Base-by-base conservation (phyloP, 2,797 vertebrate genomes). In the Coracias cyanogaster region DNA sequence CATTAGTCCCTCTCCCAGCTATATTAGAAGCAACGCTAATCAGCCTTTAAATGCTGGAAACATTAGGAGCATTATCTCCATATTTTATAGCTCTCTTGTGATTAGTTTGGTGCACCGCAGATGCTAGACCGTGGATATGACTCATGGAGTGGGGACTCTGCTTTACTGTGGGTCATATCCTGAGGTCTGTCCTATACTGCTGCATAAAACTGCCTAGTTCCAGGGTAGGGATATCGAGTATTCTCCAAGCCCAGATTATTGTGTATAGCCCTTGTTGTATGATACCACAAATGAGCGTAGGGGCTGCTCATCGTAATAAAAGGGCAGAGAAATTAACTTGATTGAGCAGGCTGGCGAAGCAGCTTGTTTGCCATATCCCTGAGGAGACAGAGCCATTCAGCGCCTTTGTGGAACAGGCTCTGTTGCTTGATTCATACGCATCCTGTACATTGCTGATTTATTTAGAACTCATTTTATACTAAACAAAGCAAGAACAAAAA, bases 41-140 rank as follows among this genome's bases (percentile, higher is more conserved):
- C 85, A 93, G 82, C 65, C 58, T 88, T 69, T 96, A 79, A 91
- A 74, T 62, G 37, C 94, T 55, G 80, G 62, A 82, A 51, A 33
- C 82, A 84, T 91, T 25, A 89, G 43, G 49, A 79, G 66, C 72
- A 79, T 93, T 33, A 62, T 73, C 39, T 57, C 66, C 24, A 1
- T 35, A 33, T 79, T 96, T 90, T 19, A 37, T 16, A 51, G 28
- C 37, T 8, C 82, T 90, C 54, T 20, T 0, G 10, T 0, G 43
- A 54, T 33, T 80, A 16, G 77, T 76, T 39, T 25, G n/a, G 61
- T 54, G 62, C 29, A 4, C n/a, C 3, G 3, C 82, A 86, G 83
- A 71, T 92, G 64, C 55, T 45, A n/a, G 70, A 20, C 20, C 43
- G 35, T 55, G 52, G 65, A 31, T 49, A 10, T 18, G 48, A 12